A percentile compares a stretch with the other conserved stretches of the same genome.
Evolutionary conservation across 2,888 invertebrate species (phyloP).

Genomic region (Zygaena filipendulae): DNA sequence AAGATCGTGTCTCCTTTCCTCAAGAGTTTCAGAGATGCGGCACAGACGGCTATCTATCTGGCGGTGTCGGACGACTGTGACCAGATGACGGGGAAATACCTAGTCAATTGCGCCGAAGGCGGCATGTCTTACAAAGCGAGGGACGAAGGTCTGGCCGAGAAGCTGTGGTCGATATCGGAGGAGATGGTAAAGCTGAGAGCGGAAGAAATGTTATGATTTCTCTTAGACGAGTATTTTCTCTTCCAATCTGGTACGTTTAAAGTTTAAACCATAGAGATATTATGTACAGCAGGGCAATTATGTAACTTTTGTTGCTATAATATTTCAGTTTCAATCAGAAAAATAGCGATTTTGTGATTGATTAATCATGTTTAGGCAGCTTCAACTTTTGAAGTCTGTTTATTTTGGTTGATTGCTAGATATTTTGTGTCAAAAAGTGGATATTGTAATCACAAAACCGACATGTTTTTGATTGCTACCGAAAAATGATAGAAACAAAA

Average conservation of each 20-base stretch:
- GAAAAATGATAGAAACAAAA: no score
- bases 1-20: constrained; percentile 76
- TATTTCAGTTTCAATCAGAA: no score
- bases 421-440: no score
- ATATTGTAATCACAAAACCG: no score
- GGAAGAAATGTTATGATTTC: constrained; percentile 28
- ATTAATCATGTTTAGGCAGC: no score
- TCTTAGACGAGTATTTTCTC: constrained; percentile 7
- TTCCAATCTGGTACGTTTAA: not conserved
- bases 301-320: no score
- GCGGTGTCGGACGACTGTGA: constrained; percentile 81
- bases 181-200: constrained; percentile 38
- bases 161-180: constrained; percentile 77
- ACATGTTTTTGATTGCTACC: no score
- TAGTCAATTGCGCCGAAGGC: constrained; percentile 78
- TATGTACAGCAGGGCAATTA: no score
- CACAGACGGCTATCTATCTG: constrained; percentile 80
- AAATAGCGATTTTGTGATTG: no score
- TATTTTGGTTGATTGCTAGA: no score
- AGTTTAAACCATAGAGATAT: not conserved
- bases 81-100: constrained; percentile 79
- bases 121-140: constrained; percentile 69
- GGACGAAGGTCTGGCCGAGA: constrained; percentile 75
- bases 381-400: no score
- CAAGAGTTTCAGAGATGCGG: constrained; percentile 81